Percentiles rank a stretch among this genome's conserved stretches.
Conservation (phyloP, 2,888 invertebrate species). For the Pheosia tremula region DNA sequence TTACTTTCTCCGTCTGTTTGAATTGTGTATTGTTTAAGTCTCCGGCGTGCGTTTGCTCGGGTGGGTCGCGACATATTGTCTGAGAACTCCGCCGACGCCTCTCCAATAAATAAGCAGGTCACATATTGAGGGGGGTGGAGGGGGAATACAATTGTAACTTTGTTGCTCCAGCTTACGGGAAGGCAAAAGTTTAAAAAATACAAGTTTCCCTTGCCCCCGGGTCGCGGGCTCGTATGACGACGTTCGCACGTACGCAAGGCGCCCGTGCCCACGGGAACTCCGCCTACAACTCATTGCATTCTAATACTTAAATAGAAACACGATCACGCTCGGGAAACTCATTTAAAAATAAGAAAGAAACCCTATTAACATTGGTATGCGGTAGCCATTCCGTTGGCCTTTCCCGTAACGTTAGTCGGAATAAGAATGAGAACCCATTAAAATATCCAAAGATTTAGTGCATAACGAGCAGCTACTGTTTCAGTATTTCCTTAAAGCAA, state of each 20-base stretch:
- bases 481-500: constrained; percentile 44
- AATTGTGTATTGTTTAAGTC: constrained; percentile 77
- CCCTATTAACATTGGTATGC: constrained; percentile 62
- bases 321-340: constrained; percentile 10
- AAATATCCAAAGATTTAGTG: constrained; percentile 66
- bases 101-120: constrained; percentile 84
- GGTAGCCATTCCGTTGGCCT: constrained; percentile 56
- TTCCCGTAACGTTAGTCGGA: constrained; percentile 64
- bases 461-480: constrained; percentile 64
- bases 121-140: constrained; percentile 82
- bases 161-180: constrained; percentile 73
- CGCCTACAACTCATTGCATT: constrained; percentile 12
- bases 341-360: constrained; percentile 32
- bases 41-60: constrained; percentile 66
- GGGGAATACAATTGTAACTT: constrained; percentile 84
- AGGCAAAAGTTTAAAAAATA: constrained; percentile 83
- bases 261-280: constrained; percentile 27
- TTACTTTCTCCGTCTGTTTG: constrained; percentile 65
- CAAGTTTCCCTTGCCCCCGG: constrained; percentile 68
- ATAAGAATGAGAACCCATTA: constrained; percentile 78
- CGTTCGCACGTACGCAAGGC: constrained; percentile 58
- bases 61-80: constrained; percentile 81
- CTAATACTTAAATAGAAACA: constrained; percentile 4
- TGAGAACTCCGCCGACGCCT: constrained; percentile 80
- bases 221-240: constrained; percentile 55